Evolutionary conservation across 2,888 invertebrate species (phyloP), one percentile per base, ranked within the genome.

Genomic region (Cinara cedri): DNA sequence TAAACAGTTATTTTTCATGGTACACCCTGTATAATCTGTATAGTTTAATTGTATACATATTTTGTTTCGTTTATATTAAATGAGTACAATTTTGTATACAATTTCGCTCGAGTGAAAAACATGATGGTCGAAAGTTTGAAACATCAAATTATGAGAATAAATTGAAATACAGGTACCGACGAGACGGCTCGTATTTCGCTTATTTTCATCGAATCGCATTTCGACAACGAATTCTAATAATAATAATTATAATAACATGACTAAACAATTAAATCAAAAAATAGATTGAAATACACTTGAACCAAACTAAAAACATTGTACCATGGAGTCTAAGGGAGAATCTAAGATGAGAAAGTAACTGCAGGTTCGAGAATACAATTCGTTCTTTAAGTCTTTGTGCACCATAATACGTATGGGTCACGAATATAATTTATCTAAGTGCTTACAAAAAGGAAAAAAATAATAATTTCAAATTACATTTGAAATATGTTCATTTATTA

Each of bases 361-460:
- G n/a, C n/a, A n/a, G 51, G 21, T 74, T n/a, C 51, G 51, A 51
- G 74, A 74, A 74, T 63, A n/a, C 63, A 74, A 74, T 74, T 74
- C 21, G 51, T 63, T 63, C 51, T 74, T 71, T 19, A 62, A 72
- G 51, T 62, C 49, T 34, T 63, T 63, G 74, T 74, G 63, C 63
- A 63, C 74, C 63, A 63, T 74, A 63, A 54, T 72, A 72, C 34
- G 42, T 63, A 74, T 63, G 63, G 21, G 74, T 74, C 74, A 74
- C 74, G 74, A 74, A 63, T 74, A 16, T 74, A 63, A 63, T 74
- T 74, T 34, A 51, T 74, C 49, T 34, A 51, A 74, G 72, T 51
- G 34, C 13, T 51, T 74, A 63, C 42, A 26, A 26, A 62, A 62
- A 46, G 57, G 24, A 24, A 57, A 55, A 21, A 19, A 24, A 24